Conservation (phyloP, 1,140 invertebrate species). For the Wiebesia pumilae region DNA sequence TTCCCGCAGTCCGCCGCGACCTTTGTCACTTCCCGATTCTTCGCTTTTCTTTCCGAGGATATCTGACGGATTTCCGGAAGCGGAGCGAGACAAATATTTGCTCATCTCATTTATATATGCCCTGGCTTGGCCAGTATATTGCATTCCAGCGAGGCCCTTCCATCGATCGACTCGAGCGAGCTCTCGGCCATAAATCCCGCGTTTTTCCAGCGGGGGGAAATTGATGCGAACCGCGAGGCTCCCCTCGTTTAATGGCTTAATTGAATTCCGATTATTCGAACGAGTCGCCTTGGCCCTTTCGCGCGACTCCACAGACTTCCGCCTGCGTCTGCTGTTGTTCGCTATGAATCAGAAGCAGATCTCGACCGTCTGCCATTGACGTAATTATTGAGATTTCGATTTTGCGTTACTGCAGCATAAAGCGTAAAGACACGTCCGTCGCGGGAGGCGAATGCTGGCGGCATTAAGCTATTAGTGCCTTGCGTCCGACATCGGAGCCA, state of each 20-base stretch:
- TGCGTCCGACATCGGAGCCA: conserved; percentile 58
- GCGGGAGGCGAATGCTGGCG: conserved; percentile 55
- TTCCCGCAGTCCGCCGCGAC: neutral
- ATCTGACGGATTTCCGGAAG: neutral
- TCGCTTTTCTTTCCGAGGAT: no score
- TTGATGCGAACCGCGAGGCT: no score
- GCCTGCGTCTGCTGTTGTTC: conserved; percentile 2
- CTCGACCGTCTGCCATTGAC: conserved; percentile 66
- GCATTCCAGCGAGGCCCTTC: neutral
- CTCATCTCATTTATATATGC: no score
- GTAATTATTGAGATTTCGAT: conserved; percentile 73
- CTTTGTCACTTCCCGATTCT: neutral
- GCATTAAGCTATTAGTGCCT: conserved; percentile 71
- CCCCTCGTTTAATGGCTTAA: conserved; percentile 69
- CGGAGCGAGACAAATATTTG: neutral
- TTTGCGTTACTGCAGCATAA: conserved; percentile 57
- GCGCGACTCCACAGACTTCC: conserved; percentile 36
- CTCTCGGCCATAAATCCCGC: neutral
- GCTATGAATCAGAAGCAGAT: conserved; percentile 73
- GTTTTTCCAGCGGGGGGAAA: no score
- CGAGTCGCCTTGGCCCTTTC: conserved; percentile 57
- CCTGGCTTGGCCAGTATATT: no score
- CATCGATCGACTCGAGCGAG: neutral
- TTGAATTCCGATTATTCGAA: conserved; percentile 73
- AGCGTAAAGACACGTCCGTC: neutral